Evolutionary conservation across 2,113 vertebrate species (phyloP).

Genomic region (Hippocampus zosterae): DNA sequence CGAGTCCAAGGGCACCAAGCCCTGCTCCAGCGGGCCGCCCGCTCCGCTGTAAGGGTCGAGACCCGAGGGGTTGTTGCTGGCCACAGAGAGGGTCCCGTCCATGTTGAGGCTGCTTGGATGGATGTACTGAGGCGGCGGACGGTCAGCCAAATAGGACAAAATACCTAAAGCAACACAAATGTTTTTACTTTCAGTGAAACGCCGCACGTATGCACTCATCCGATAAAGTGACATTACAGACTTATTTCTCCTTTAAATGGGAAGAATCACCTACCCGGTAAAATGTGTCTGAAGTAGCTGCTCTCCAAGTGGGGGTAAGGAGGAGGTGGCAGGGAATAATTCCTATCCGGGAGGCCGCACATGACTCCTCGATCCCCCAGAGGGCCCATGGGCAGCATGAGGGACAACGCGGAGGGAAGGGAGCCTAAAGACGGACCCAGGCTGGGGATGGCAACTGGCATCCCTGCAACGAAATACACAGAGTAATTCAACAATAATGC

Average conservation of each 20-base stretch:
- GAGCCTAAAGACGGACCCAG: constrained; percentile 90
- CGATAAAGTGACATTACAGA: no score
- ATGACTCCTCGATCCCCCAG: constrained; percentile 94
- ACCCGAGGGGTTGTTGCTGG: constrained; percentile 81
- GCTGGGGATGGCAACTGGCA: constrained; percentile 96
- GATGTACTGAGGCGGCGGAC: constrained; percentile 96
- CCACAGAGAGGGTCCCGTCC: constrained; percentile 83
- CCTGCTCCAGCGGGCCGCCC: constrained; percentile 83
- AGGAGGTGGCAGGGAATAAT: constrained; percentile 92
- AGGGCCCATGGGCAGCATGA: constrained; percentile 96
- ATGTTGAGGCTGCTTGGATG: constrained; percentile 93
- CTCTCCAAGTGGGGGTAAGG: constrained; percentile 97
- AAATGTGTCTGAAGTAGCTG: constrained; percentile 97
- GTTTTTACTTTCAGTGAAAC: no score
- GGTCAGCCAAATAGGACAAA: constrained; percentile 94
- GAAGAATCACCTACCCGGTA: constrained; percentile 78
- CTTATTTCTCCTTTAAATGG: background rate
- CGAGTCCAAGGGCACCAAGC: constrained; percentile 89
- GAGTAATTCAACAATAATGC: background rate
- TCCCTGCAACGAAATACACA: constrained; percentile 71
- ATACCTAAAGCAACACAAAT: constrained; percentile 75
- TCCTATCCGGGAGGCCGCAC: constrained; percentile 96
- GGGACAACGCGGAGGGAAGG: constrained; percentile 91
- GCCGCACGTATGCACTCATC: no score
- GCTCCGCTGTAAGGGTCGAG: constrained; percentile 87